Evolutionary conservation across 2,113 vertebrate species (phyloP), one percentile per base, ranked within the genome.

Genomic region (Caranx melampygus): DNA sequence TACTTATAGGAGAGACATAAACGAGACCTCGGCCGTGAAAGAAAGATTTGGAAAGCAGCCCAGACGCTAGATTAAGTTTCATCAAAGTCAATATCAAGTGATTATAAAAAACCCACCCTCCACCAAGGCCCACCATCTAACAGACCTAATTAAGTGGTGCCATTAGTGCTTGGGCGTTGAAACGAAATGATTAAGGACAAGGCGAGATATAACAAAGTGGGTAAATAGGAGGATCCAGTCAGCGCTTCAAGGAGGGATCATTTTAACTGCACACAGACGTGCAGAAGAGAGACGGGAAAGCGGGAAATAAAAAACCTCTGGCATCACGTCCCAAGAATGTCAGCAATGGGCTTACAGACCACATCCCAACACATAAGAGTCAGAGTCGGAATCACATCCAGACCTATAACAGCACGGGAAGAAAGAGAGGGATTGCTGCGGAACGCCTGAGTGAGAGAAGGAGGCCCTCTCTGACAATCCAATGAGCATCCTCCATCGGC

Each of bases 321-420:
- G 89, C 90, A 91, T 93, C 91, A 92, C 52, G 59, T 90, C 83
- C 78, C 81, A 93, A 92, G 92, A 94, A 94, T 93, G 92, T 89
- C 86, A 93, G 89, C 88, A 93, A 92, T 92, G 92, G 90, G 89
- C 83, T 92, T 92, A 82, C 87, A 91, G 86, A 94, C 91, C 90
- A 92, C 92, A 93, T 93, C 90, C 87, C 89, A 90, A 92, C 91
- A 91, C 84, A 86, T 90, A 86, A 83, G 87, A 92, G 86, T 89
- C 86, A 82, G 82, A 87, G 79, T 83, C 87, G 70, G 89, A 91
- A 91, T 92, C 81, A 92, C 90, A 91, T 91, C 90, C 92, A 91
- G 90, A 88, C 82, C 74, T 81, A 90, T 87, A 92, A 92, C 87
- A 86, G 83, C 63, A 70, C 72, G 83, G 81, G 73, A 89, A 86